Percentiles rank a stretch among this genome's conserved stretches.
Conservation (phyloP, 2,797 vertebrate species). For the Sebastes vulpes region DNA sequence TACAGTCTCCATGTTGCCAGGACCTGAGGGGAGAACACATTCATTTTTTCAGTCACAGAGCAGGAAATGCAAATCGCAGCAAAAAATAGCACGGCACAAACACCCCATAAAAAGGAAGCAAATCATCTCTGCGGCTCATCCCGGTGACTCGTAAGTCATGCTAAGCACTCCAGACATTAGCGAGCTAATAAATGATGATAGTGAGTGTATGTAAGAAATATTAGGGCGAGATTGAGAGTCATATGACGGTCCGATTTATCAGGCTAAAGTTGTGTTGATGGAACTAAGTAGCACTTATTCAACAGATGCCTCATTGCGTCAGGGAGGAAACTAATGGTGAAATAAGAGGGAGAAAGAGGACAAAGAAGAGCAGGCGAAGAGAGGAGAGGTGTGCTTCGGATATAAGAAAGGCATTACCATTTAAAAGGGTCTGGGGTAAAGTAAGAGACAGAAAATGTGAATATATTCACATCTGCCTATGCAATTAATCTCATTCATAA, state of each 20-base stretch:
- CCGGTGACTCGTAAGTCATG: slow-evolving; percentile 61
- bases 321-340: slow-evolving; percentile 4
- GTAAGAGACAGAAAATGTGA: slow-evolving; percentile 44
- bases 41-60: slow-evolving; percentile 74
- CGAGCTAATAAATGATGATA: slow-evolving; percentile 56
- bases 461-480: slow-evolving; percentile 63
- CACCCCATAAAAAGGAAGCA: slow-evolving; percentile 63
- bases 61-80: slow-evolving; percentile 72
- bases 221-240: slow-evolving; percentile 36
- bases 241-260: slow-evolving; percentile 42
- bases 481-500: slow-evolving; percentile 85
- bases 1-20: slow-evolving; percentile 93
- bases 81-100: slow-evolving; percentile 70
- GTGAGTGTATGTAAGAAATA: slow-evolving; percentile 33
- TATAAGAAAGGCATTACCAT: slow-evolving; percentile 53
- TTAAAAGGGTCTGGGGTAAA: slow-evolving; percentile 58
- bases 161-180: slow-evolving; percentile 68
- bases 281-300: slow-evolving; percentile 46
- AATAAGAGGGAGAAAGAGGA: neutral
- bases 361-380: slow-evolving; percentile 6
- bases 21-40: slow-evolving; percentile 85
- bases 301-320: slow-evolving; percentile 40
- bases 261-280: slow-evolving; percentile 43
- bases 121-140: slow-evolving; percentile 65
- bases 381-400: slow-evolving; percentile 19